Base-by-base conservation (phyloP, 1,140 invertebrate genomes). In the Chymomyza costata region DNA sequence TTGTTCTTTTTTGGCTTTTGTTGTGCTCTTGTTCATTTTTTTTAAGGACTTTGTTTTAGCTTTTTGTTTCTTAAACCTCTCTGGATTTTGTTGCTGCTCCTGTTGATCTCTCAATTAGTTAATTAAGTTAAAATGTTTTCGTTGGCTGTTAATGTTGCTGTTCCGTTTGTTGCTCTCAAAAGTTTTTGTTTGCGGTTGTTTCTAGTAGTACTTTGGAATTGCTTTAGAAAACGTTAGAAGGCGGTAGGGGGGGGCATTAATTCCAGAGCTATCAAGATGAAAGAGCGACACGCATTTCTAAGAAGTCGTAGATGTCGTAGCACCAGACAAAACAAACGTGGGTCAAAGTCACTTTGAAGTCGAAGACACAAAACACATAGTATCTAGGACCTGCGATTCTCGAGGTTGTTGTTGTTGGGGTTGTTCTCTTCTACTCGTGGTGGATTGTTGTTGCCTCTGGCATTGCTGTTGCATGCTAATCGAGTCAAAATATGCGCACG, bases 391-490 rank as follows among this genome's bases (percentile, higher is more conserved):
- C 13, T n/a, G 17, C 2, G 6, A n/a, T n/a, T n/a, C n/a, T n/a
- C n/a, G n/a, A n/a, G n/a, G n/a, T n/a, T n/a, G n/a, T n/a, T n/a
- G n/a, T n/a, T n/a, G n/a, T n/a, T n/a, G n/a, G n/a, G n/a, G n/a
- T n/a, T n/a, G n/a, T n/a, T n/a, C n/a, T n/a, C n/a, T n/a, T n/a
- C n/a, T n/a, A n/a, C n/a, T n/a, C n/a, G n/a, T n/a, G n/a, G n/a
- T n/a, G n/a, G n/a, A n/a, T n/a, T n/a, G n/a, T n/a, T n/a, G n/a
- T n/a, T n/a, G n/a, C 14, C 40, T 34, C 15, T 25, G 54, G 47
- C 44, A 49, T 48, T 52, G 60, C 44, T 51, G 47, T 43, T 59
- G 56, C 56, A 54, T 64, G 61, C 56, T 65, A 65, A 65, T 60
- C 61, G 57, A 48, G 50, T 50, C 45, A 43, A 64, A 59, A 54